Percentiles rank a stretch among this genome's conserved stretches.
Conservation (phyloP, 2,113 vertebrate species). For the human region DNA sequence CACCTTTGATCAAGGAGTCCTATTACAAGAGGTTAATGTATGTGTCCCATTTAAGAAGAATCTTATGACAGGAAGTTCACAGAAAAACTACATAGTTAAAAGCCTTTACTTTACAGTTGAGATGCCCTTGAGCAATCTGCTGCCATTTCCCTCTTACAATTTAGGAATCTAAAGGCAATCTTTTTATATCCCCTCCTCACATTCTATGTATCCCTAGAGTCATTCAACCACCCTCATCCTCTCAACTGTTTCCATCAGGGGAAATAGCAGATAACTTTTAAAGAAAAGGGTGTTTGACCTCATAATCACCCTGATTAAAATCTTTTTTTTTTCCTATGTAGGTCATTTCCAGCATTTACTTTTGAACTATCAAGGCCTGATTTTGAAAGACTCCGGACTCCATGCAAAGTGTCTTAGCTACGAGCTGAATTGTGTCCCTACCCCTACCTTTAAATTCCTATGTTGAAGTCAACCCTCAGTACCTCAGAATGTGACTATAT, state of each 20-base stretch:
- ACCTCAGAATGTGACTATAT: background rate
- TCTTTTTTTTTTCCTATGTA: background rate
- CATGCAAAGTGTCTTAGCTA: background rate
- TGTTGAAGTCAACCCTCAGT: background rate
- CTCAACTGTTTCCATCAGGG: slow-evolving; percentile 67
- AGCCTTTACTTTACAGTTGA: slow-evolving; percentile 65
- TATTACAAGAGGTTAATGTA: slow-evolving; percentile 66
- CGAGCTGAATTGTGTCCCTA: background rate
- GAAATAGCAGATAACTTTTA: slow-evolving; percentile 54
- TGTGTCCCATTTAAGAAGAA: slow-evolving; percentile 56
- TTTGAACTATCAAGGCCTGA: slow-evolving; percentile 15
- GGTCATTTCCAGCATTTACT: slow-evolving; percentile 33
- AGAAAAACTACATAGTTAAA: slow-evolving; percentile 59
- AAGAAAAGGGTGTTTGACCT: slow-evolving; percentile 48
- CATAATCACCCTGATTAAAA: slow-evolving; percentile 34
- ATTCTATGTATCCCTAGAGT: slow-evolving; percentile 21
- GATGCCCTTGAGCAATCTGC: slow-evolving; percentile 50
- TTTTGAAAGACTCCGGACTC: background rate
- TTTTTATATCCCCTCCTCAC: slow-evolving; percentile 35
- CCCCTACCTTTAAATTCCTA: background rate
- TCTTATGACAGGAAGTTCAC: slow-evolving; percentile 48
- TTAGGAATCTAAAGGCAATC: slow-evolving; percentile 50
- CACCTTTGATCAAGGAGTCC: slow-evolving; percentile 60
- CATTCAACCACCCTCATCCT: slow-evolving; percentile 49
- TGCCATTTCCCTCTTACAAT: slow-evolving; percentile 61